Percentiles rank a stretch among this genome's conserved stretches.
phyloP scores from a whole-genome alignment of 2,113 vertebrate genomes.

The Pyrgilauda ruficollis region DNA sequence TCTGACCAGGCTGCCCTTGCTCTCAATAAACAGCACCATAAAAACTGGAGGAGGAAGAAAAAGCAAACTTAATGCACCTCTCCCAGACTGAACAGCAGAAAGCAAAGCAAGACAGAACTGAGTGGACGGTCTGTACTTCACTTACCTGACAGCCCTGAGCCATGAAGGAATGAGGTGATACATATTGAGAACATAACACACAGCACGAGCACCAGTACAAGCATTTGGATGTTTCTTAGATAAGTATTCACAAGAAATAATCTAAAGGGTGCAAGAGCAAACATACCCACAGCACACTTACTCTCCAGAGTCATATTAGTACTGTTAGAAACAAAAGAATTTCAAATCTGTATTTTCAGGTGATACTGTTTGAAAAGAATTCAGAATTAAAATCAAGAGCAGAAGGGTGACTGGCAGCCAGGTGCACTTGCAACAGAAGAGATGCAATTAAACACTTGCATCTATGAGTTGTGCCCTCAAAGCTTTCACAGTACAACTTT shows the following conservation, averaged over 20 bases:
- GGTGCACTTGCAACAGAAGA: background rate
- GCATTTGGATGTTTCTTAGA: background rate
- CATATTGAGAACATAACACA: background rate
- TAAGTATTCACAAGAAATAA: background rate
- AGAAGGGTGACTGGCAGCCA: background rate
- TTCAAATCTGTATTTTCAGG: background rate
- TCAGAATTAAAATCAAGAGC: background rate
- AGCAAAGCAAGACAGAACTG: background rate
- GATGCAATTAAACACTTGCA: background rate
- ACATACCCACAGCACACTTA: fast-evolving
- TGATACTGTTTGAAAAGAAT: background rate
- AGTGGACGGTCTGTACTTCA: background rate
- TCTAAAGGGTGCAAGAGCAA: background rate
- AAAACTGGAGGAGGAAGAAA: background rate
- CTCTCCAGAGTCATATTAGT: background rate
- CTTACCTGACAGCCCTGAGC: background rate
- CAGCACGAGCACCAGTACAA: background rate
- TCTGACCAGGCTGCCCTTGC: background rate
- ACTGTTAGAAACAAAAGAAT: background rate
- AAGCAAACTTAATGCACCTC: background rate
- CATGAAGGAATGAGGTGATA: background rate
- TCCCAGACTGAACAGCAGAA: background rate
- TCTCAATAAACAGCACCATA: background rate
- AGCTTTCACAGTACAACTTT: background rate
- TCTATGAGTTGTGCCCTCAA: background rate